Percentiles rank a stretch among this genome's conserved stretches.
phyloP scores from a whole-genome alignment of 2,888 invertebrate species.

The Hartigia nigra region DNA sequence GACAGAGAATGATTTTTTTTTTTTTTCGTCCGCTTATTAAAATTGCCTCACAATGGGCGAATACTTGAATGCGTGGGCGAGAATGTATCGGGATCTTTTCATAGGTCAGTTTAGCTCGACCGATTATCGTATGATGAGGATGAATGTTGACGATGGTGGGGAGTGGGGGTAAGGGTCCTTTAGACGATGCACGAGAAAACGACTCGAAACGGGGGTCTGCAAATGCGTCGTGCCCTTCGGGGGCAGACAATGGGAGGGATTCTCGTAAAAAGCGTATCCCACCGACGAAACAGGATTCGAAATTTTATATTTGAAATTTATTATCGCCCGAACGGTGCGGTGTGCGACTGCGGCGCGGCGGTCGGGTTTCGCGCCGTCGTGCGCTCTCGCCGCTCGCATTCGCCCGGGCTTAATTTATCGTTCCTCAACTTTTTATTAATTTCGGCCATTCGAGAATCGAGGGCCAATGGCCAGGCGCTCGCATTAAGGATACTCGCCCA shows the following conservation, averaged over 20 bases:
- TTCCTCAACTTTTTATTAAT: constrained; percentile 66
- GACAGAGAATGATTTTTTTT: background rate
- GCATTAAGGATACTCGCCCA: background rate
- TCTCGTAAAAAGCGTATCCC: constrained; percentile 43
- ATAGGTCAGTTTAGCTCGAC: background rate
- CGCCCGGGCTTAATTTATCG: constrained; percentile 63
- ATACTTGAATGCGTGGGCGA: background rate
- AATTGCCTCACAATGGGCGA: background rate
- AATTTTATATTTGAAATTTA: constrained; percentile 65
- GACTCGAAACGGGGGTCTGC: background rate
- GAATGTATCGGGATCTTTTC: background rate
- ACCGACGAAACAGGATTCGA: constrained; percentile 44
- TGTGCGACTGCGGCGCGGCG: constrained; percentile 21
- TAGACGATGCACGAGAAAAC: background rate
- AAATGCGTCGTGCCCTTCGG: background rate
- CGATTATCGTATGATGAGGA: background rate
- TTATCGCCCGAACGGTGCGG: constrained; percentile 51
- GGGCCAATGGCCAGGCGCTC: constrained; percentile 3
- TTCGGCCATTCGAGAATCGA: constrained; percentile 59
- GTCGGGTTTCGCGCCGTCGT: constrained; percentile 5
- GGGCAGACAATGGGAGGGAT: constrained; percentile 40
- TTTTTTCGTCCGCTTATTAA: too few species aligned
- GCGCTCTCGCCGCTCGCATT: constrained; percentile 33
- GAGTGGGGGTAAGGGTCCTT: background rate
- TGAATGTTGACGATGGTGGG: background rate